A percentile compares a stretch with the other conserved stretches of the same genome.
These are phyloP conservation scores for Ianthella basta DNA, from an alignment of 37 sponge, comb jelly and placozoan genomes.

Conservation along the genomic window DNA sequence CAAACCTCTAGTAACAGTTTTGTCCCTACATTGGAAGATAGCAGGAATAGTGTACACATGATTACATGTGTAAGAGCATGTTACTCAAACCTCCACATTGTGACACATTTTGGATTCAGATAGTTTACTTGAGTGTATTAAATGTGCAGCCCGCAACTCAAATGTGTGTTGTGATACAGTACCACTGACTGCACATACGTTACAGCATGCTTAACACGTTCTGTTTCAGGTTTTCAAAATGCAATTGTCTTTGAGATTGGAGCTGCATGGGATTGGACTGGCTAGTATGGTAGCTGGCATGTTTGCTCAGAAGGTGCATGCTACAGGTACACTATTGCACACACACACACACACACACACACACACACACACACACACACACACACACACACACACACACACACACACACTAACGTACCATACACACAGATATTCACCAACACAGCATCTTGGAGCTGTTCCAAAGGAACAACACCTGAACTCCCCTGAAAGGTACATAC, in stretches of 20 bases:
- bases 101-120: no score
- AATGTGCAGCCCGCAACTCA: no score
- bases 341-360: background rate
- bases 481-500: background rate
- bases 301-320: background rate
- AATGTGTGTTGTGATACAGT: background rate
- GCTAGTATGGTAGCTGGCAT: conserved; percentile 12
- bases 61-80: no score
- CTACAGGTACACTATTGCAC: background rate
- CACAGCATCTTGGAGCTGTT: conserved; percentile 23
- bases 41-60: no score
- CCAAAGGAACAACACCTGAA: background rate
- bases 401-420: no score
- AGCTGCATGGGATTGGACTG: conserved; percentile 12
- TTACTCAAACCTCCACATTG: no score
- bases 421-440: conserved; percentile 4
- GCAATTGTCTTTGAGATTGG: conserved; percentile 18
- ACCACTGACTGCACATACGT: conserved; percentile 2
- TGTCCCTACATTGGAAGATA: no score
- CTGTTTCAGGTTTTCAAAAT: conserved; percentile 2
- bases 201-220: background rate
- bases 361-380: background rate
- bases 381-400: conserved; percentile 11
- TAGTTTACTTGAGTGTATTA: no score
- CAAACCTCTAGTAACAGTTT: no score